Base-by-base conservation (phyloP, 1,140 invertebrate species). In the Caenorhabditis latens region DNA sequence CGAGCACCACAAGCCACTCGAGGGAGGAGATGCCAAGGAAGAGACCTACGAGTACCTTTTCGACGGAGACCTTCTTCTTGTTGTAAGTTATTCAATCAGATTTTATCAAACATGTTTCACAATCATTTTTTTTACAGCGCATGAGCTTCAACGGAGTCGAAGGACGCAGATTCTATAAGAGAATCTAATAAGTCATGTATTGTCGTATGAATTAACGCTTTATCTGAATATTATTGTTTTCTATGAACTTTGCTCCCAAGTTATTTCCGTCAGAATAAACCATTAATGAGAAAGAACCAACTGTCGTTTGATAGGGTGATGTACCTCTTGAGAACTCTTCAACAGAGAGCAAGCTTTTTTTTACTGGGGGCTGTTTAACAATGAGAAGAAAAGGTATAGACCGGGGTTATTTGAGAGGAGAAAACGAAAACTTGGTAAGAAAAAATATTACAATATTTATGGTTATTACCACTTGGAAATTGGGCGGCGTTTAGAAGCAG, bases 11-110 rank as follows among this genome's bases (percentile, higher is more conserved):
- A 84, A 85, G 42, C 84, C 88, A 65, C 55, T 88, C 40, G 84
- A 89, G n/a, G 58, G 21, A 19, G 67, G 82, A 58, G 88, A 89
- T 14, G 63, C 87, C 43, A 88, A 88, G 86, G 84, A 85, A 40
- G 88, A 89, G 40, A 85, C 87, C 87, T 89, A 88, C 87, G 88
- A 89, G 71, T 89, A 89, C 86, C 24, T 53, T n/a, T 85, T 89
- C 83, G 87, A 88, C 42, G 87, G 87, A 43, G 86, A 88, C 13
- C 86, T 85, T 84, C 88, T 89, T 79, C 55, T 89, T 43, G 57
- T 87, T 84, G 87, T 88, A 42, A 50, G 84, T 63, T 21, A 32
- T 19, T 32, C 3, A 13, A 11, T 63, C 11, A 4, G 4, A 7
- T 40, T 8, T 40, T 14, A 13, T 32, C 13, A 4, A 42, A 32